A percentile compares a stretch with the other conserved stretches of the same genome.
Conservation (phyloP, 37 sponge, comb jelly and placozoan genomes). For the Bolinopsis microptera region DNA sequence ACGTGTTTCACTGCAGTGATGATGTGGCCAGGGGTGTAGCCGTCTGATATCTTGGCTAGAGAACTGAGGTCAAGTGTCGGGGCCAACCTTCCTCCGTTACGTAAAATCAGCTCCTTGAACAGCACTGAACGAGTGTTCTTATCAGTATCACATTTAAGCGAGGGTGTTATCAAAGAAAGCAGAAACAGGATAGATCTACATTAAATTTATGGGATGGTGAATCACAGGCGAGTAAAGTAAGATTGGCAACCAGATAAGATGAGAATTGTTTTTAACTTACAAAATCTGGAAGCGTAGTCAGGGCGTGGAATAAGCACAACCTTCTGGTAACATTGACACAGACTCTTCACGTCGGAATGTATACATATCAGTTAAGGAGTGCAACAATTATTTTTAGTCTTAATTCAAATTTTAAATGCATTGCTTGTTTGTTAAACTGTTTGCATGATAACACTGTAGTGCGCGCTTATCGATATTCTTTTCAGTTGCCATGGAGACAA, state of each 20-base stretch:
- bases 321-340: constrained; percentile 90
- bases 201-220: no score
- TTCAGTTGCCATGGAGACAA: not conserved
- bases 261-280: constrained; percentile 11
- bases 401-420: no score
- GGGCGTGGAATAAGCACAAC: constrained; percentile 91
- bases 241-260: no score
- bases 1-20: constrained; percentile 74
- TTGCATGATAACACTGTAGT: not conserved
- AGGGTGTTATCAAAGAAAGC: no score
- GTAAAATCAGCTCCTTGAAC: constrained; percentile 75
- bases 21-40: constrained; percentile 94
- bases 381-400: not conserved
- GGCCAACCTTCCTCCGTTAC: constrained; percentile 72
- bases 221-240: no score
- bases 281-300: constrained; percentile 93
- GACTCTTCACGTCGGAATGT: constrained; percentile 88
- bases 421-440: no score
- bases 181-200: no score
- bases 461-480: not conserved
- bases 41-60: constrained; percentile 92
- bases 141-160: no score
- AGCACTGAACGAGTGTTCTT: constrained; percentile 73
- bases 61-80: constrained; percentile 83
- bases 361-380: constrained; percentile 56